phyloP scores from a whole-genome alignment of 2,113 vertebrate species.

The Aix galericulata region DNA sequence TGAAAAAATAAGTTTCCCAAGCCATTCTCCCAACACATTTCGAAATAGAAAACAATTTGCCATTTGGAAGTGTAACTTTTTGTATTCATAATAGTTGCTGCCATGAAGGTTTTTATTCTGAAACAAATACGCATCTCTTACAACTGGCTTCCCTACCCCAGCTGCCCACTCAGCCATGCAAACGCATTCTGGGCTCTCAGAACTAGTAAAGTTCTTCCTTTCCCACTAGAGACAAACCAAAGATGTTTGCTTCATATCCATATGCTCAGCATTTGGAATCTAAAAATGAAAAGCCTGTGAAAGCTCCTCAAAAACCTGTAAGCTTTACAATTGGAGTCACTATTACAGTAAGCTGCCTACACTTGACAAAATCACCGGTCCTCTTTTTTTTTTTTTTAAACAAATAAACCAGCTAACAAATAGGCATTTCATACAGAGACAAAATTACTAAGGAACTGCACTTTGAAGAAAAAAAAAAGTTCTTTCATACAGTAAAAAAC shows the following conservation, averaged over 20 bases:
- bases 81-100: not conserved
- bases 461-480: not conserved
- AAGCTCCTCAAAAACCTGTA: not conserved
- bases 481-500: not conserved
- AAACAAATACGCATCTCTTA: not conserved
- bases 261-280: not conserved
- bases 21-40: not conserved
- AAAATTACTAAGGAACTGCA: not conserved
- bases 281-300: constrained; percentile 10
- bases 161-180: not conserved
- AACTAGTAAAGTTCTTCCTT: not conserved
- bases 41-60: not conserved
- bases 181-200: not conserved
- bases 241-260: not conserved
- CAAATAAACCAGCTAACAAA: not conserved
- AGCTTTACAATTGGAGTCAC: not conserved
- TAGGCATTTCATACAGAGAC: not conserved
- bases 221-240: not conserved
- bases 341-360: not conserved
- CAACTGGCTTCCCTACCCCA: not conserved
- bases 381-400: not conserved
- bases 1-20: not conserved
- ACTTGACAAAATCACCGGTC: not conserved
- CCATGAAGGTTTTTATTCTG: not conserved
- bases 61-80: not conserved